phyloP scores from a whole-genome alignment of 2,113 vertebrate genomes.

The Ornithorhynchus anatinus region DNA sequence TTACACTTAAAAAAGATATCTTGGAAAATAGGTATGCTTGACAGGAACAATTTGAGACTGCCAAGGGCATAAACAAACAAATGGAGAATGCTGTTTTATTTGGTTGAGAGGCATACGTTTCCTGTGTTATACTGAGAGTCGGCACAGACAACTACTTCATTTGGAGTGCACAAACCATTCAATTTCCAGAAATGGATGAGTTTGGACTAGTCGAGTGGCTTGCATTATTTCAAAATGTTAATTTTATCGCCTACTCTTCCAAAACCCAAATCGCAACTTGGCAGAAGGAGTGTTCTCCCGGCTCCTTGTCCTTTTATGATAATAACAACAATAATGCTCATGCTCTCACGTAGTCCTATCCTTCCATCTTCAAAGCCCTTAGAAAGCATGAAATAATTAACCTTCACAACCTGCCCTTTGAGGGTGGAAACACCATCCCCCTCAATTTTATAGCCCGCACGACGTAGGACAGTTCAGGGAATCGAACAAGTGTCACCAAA shows the following conservation, averaged over 20 bases:
- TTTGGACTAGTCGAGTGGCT: background rate
- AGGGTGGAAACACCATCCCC: background rate
- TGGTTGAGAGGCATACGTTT: constrained; percentile 27
- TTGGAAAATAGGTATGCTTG: constrained; percentile 56
- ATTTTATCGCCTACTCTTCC: background rate
- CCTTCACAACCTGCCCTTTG: background rate
- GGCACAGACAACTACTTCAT: constrained; percentile 24
- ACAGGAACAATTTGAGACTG: constrained; percentile 52
- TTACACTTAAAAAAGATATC: constrained; percentile 38
- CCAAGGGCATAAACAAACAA: constrained; percentile 61
- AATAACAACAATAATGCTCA: background rate
- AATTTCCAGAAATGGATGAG: background rate
- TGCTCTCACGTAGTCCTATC: accelerated
- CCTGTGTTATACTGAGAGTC: constrained; percentile 24
- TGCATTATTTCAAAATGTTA: background rate
- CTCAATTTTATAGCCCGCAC: background rate
- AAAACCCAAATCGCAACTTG: background rate
- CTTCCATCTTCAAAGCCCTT: background rate
- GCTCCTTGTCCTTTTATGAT: background rate
- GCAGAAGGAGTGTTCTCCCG: background rate
- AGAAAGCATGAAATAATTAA: constrained; percentile 27
- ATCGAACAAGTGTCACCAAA: background rate
- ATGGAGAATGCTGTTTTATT: constrained; percentile 48
- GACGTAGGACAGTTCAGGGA: background rate
- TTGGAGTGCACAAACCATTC: background rate